Conservation (phyloP, 2,797 vertebrate genomes). For the Cyclura pinguis region DNA sequence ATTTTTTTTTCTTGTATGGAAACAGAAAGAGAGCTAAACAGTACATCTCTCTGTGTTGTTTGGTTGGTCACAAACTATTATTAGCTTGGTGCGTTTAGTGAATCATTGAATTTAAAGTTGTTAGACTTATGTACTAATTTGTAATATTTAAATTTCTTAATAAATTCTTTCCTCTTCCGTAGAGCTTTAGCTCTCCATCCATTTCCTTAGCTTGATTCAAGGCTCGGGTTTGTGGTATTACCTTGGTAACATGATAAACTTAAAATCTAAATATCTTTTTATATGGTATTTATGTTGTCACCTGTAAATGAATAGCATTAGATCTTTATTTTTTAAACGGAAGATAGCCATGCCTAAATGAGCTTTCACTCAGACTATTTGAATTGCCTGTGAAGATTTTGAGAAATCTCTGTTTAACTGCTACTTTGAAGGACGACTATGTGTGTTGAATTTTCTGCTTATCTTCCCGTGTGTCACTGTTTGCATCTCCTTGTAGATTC, state of each 20-base stretch:
- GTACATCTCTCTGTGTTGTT: not conserved
- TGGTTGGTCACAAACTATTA: not conserved
- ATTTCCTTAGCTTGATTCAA: not conserved
- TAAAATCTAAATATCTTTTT: not conserved
- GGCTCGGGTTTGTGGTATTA: not conserved
- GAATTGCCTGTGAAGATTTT: not conserved
- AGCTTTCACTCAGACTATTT: too few species aligned
- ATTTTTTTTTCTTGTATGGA: not conserved
- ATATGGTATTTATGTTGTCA: not conserved
- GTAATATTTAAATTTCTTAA: not conserved
- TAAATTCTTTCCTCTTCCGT: not conserved
- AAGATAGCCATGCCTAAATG: too few species aligned
- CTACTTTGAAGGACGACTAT: not conserved
- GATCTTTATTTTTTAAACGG: not conserved
- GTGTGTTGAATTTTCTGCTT: not conserved
- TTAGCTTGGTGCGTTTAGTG: not conserved
- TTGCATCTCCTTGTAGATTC: conserved; percentile 80
- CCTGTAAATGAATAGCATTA: not conserved
- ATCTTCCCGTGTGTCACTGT: not conserved
- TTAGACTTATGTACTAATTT: not conserved
- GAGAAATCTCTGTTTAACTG: not conserved
- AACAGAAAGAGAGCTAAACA: not conserved
- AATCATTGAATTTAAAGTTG: not conserved
- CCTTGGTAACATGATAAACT: not conserved
- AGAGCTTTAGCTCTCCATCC: not conserved